These are phyloP conservation scores for Coregonus sp. DNA, from an alignment of 2,797 vertebrate genomes.

Conservation along the genomic window DNA sequence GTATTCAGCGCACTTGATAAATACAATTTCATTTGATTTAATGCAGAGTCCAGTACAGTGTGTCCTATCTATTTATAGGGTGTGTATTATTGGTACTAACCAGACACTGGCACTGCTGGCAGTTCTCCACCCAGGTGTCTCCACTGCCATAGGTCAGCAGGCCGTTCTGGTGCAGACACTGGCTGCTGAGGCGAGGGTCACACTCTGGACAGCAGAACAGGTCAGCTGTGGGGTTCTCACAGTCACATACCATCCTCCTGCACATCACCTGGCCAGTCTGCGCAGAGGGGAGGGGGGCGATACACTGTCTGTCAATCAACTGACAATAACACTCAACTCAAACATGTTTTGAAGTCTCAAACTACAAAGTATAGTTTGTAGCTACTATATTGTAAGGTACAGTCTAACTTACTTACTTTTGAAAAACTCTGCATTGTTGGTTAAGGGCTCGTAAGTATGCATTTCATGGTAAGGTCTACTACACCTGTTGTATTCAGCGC, in stretches of 20 bases:
- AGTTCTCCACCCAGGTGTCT: constrained; percentile 95
- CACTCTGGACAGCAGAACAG: constrained; percentile 98
- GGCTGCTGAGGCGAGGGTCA: constrained; percentile 93
- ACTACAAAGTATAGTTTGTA: no score
- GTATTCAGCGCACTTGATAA: no score
- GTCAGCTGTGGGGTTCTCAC: constrained; percentile 95
- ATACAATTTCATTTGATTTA: background rate
- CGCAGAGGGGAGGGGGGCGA: background rate
- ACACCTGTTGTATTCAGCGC: no score
- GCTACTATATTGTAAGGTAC: no score
- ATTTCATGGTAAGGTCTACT: no score
- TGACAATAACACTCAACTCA: background rate
- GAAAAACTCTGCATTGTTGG: no score
- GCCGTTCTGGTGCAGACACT: constrained; percentile 94
- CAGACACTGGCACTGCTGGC: constrained; percentile 96
- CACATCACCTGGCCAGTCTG: constrained; percentile 96
- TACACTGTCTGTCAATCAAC: background rate
- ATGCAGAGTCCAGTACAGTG: background rate
- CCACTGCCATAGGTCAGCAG: constrained; percentile 91
- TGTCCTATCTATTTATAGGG: background rate
- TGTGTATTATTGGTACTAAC: constrained; percentile 70
- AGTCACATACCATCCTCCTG: constrained; percentile 97
- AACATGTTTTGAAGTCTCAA: no score
- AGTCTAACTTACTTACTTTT: no score
- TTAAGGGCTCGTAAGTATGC: no score